phyloP scores from a whole-genome alignment of 2,113 vertebrate species.

The Muscicapa adusta region DNA sequence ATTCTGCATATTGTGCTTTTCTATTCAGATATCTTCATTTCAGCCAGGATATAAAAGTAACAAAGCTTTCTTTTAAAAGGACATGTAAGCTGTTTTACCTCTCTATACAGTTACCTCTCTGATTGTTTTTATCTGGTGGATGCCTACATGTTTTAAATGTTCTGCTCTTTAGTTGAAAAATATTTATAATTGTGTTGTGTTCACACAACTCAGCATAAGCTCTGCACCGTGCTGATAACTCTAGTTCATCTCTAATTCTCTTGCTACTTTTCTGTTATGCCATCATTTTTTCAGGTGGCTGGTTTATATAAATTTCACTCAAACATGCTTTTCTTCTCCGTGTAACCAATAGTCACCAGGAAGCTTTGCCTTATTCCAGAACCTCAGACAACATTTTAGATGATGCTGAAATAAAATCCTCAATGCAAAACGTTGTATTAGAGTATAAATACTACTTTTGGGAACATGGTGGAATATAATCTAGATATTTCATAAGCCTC shows the following conservation, averaged over 20 bases:
- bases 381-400: background rate
- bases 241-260: background rate
- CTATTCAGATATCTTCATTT: background rate
- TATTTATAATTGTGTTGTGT: background rate
- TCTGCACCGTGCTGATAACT: background rate
- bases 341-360: background rate
- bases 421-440: fast-evolving
- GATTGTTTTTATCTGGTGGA: background rate
- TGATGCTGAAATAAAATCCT: background rate
- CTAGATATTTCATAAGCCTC: background rate
- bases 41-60: background rate
- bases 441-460: background rate
- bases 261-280: background rate
- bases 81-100: background rate
- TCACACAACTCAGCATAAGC: background rate
- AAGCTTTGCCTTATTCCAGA: background rate
- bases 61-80: background rate
- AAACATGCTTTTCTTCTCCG: background rate
- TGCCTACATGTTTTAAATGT: background rate
- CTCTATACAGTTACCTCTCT: background rate
- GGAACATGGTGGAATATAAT: fast-evolving
- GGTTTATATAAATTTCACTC: background rate
- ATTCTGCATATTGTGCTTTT: background rate
- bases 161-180: background rate
- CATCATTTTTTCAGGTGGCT: background rate